Conservation (phyloP, 2,797 vertebrate genomes). For the Cossypha caffra region DNA sequence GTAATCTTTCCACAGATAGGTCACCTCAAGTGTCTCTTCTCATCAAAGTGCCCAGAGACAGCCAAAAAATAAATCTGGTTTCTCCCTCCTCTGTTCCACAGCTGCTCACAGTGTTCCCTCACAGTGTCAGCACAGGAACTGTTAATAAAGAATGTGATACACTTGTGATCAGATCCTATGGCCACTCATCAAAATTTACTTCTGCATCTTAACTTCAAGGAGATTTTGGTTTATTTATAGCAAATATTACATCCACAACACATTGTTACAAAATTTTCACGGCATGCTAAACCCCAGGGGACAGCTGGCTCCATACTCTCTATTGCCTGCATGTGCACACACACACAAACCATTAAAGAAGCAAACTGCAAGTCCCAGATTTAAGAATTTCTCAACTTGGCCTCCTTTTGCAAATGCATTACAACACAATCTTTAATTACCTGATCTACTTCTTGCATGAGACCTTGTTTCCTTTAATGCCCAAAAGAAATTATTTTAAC, state of each 20-base stretch:
- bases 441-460: background rate
- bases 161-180: accelerated
- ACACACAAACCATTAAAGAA: background rate
- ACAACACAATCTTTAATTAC: background rate
- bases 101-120: background rate
- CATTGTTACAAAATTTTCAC: accelerated
- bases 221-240: background rate
- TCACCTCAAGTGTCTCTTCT: background rate
- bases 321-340: accelerated
- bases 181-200: background rate
- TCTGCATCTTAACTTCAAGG: background rate
- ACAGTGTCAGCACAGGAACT: background rate
- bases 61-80: background rate
- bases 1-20: background rate
- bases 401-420: background rate
- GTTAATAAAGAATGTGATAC: background rate
- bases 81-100: background rate
- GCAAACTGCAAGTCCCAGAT: background rate
- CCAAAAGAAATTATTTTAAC: background rate
- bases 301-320: background rate
- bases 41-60: background rate
- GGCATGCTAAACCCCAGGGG: background rate
- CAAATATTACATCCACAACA: background rate
- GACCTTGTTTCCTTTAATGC: background rate
- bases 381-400: background rate